Percentiles rank a stretch among this genome's conserved stretches.
Conservation (phyloP, 92 coral and sea anemone species). For the Siderastrea radians region DNA sequence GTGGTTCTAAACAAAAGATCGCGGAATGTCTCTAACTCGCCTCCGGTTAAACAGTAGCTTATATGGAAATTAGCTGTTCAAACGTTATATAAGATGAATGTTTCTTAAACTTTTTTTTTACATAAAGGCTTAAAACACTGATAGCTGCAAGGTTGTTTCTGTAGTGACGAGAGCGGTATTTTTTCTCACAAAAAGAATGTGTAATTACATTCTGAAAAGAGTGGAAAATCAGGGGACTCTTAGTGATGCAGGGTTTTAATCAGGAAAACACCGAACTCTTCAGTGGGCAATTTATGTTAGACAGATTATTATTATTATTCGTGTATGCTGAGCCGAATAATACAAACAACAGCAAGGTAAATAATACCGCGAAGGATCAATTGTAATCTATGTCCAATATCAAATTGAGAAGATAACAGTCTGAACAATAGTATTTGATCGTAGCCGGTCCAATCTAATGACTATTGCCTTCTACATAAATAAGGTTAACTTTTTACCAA, state of each 20-base stretch:
- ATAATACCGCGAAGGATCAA: slow-evolving; percentile 9
- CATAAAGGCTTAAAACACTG: neutral
- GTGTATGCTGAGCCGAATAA: neutral
- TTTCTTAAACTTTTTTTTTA: too few relatives aligned
- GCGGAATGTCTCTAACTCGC: slow-evolving; percentile 23
- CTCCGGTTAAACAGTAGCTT: slow-evolving; percentile 25
- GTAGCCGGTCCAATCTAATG: slow-evolving; percentile 55
- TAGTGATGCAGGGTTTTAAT: neutral
- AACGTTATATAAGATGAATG: neutral
- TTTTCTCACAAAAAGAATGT: neutral
- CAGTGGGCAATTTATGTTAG: neutral
- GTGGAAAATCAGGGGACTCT: neutral
- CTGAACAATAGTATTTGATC: slow-evolving; percentile 10
- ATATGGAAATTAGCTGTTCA: neutral
- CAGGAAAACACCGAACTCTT: neutral
- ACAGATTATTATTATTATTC: slow-evolving; percentile 7
- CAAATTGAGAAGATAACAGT: slow-evolving; percentile 8
- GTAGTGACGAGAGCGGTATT: neutral
- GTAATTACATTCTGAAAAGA: neutral
- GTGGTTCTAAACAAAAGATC: slow-evolving; percentile 27
- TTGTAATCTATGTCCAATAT: slow-evolving; percentile 17
- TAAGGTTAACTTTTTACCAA: slow-evolving; percentile 70
- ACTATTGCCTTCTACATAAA: slow-evolving; percentile 51
- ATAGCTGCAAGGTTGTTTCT: neutral
- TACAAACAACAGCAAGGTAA: neutral